phyloP scores from a whole-genome alignment of 2,888 invertebrate species.

The Drosophila siamana region DNA sequence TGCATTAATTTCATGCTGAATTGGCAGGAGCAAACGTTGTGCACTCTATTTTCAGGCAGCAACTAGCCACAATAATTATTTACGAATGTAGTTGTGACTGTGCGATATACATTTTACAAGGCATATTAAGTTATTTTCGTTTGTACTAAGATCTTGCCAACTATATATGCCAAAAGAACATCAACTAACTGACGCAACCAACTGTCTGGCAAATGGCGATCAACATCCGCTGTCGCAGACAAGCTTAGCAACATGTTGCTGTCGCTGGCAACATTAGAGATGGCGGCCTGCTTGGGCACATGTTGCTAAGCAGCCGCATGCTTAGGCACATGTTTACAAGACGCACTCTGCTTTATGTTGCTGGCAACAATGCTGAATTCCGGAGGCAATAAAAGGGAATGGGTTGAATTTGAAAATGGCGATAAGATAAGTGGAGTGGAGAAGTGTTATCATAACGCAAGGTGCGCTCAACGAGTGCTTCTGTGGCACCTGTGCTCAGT shows the following conservation, averaged over 20 bases:
- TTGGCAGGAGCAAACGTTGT: no score
- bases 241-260: slow-evolving; percentile 7
- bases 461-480: background rate
- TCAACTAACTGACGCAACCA: background rate
- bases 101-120: background rate
- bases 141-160: background rate
- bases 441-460: slow-evolving; percentile 49
- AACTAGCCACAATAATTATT: background rate
- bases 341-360: slow-evolving; percentile 3
- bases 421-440: slow-evolving; percentile 64
- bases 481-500: slow-evolving; percentile 49
- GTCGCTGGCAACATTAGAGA: background rate
- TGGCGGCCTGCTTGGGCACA: background rate
- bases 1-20: slow-evolving; percentile 9
- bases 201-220: background rate
- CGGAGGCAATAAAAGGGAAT: slow-evolving; percentile 12
- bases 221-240: background rate
- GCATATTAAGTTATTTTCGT: background rate
- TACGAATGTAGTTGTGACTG: background rate
- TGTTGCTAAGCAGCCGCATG: background rate
- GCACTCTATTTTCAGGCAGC: background rate
- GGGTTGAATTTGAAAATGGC: slow-evolving; percentile 15
- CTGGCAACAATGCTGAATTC: slow-evolving; percentile 37
- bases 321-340: slow-evolving; percentile 8
- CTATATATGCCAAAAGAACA: background rate